Conservation (phyloP, 2,888 invertebrate genomes). For the Thecocarcelia acutangulata region DNA sequence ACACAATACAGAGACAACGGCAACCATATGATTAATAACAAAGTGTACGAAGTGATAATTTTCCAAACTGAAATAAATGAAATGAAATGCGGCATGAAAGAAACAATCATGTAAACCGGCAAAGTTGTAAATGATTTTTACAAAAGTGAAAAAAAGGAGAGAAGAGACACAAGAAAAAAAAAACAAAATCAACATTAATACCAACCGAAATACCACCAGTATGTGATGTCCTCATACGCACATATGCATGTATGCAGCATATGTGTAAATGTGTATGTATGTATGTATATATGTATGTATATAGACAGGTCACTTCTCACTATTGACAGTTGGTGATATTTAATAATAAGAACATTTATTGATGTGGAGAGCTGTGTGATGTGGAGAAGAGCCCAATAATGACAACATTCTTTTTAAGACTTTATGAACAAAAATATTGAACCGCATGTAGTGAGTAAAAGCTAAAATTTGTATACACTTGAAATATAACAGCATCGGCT, state of each 20-base stretch:
- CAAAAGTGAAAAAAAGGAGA: constrained; percentile 14
- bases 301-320: constrained; percentile 60
- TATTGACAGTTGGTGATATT: constrained; percentile 52
- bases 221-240: background rate
- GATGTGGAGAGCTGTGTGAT: background rate
- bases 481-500: constrained; percentile 46
- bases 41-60: constrained; percentile 54
- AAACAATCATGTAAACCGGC: constrained; percentile 57
- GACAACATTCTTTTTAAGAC: constrained; percentile 38
- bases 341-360: background rate
- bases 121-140: constrained; percentile 54
- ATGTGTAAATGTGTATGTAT: no score
- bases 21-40: constrained; percentile 62
- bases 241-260: no score
- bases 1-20: background rate
- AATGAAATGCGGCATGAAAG: constrained; percentile 44
- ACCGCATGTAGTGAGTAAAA: constrained; percentile 10
- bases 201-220: background rate
- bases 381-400: constrained; percentile 3
- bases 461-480: constrained; percentile 22
- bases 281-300: background rate
- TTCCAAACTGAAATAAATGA: constrained; percentile 43
- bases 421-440: constrained; percentile 24
- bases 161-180: constrained; percentile 4
- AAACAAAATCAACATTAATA: background rate